Conservation (phyloP, 2,797 vertebrate species). For the Leucoraja ocellata region DNA sequence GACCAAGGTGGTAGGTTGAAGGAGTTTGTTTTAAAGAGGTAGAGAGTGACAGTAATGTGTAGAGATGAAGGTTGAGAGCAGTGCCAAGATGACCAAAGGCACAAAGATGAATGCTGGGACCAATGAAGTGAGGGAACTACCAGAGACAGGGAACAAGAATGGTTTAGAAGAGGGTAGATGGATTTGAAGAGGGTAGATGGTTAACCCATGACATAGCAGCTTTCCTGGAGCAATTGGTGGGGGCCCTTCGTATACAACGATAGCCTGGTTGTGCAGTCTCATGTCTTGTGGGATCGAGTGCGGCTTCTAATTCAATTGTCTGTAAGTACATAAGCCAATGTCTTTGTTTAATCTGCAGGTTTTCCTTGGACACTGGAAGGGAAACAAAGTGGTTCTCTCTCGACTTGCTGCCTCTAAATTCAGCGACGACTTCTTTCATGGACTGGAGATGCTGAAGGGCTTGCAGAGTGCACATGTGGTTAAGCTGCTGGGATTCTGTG, state of each 20-base stretch:
- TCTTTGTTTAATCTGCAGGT: constrained; percentile 59
- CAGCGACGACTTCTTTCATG: constrained; percentile 78
- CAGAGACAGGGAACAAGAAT: background rate
- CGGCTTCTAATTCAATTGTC: background rate
- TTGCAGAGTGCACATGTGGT: constrained; percentile 74
- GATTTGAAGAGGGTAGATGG: background rate
- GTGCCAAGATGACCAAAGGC: background rate
- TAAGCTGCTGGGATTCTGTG: constrained; percentile 75
- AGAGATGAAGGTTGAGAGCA: too few relatives aligned
- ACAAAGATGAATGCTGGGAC: background rate
- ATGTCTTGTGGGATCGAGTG: too few relatives aligned
- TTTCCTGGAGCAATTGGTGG: background rate
- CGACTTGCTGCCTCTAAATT: constrained; percentile 63
- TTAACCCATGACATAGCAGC: background rate
- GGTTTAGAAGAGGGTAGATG: too few relatives aligned
- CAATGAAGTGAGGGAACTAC: background rate
- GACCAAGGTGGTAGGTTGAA: background rate
- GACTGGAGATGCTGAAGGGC: constrained; percentile 76
- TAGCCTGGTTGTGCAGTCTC: too few relatives aligned
- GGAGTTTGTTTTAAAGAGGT: too few relatives aligned
- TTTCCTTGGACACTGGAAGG: constrained; percentile 85
- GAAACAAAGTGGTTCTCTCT: constrained; percentile 82
- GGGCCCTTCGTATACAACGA: too few relatives aligned
- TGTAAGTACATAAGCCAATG: background rate
- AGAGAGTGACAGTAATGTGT: too few relatives aligned